Evolutionary conservation across 2,888 invertebrate species (phyloP), one percentile per base, ranked within the genome.

Genomic region (Harpagoxenus sublaevis): DNA sequence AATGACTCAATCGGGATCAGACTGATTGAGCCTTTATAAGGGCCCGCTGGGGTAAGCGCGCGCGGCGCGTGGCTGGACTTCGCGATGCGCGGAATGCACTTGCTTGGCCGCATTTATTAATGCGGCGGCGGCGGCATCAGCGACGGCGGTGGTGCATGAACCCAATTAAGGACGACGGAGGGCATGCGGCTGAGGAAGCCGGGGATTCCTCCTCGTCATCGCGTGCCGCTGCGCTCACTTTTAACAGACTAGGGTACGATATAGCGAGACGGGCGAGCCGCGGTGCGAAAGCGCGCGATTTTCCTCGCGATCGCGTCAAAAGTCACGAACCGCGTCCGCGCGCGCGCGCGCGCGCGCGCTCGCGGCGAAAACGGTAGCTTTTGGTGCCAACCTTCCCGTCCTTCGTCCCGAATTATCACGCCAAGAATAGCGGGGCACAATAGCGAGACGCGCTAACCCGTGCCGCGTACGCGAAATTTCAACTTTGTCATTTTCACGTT

Each of bases 1-100:
- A 93, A 94, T 92, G 92, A 90, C 93, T 92, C 92, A 94, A 94
- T 94, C 93, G 91, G 90, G 92, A 93, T 93, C 92, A 88, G 85
- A 91, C 88, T 92, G 92, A 93, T 93, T 90, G 90, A 94, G 92
- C 91, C 93, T 93, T 92, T 94, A 93, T 94, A 93, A 94, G 93
- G 94, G 92, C 90, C 88, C 85, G 55, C 42, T 42, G 87, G 87
- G 89, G 87, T 89, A 90, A 66, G 31, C 89, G 48, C 89, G 57
- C 60, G 91, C 91, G 92, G 60, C 71, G 91, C 92, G 92, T 93
- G 93, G 93, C 91, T 89, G 91, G 92, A 92, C 92, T 93, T 86
- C 84, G 92, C 92, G 92, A 93, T 92, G 92, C 90, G 91, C 91
- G 92, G 92, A 93, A 93, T 93, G 90, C 91, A 89, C 90, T 90